Evolutionary conservation across 2,113 vertebrate species (phyloP), one percentile per base, ranked within the genome.

Genomic region (Hipposideros armiger): DNA sequence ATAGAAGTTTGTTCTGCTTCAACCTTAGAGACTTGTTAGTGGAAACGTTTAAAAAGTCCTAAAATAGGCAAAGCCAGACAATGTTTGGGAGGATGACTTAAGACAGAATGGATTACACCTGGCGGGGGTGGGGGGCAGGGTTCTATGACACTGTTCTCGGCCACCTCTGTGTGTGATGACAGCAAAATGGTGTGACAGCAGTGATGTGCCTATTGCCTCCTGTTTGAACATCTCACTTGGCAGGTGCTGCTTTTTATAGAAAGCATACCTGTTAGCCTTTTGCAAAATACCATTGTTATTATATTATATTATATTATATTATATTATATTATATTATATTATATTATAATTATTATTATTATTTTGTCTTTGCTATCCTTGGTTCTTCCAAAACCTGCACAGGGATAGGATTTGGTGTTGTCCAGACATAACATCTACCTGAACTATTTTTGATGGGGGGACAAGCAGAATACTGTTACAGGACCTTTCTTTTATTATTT

Each of bases 201-300:
- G 14, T 14, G 67, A 45, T 15, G 3, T 45, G 16, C 3, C 2
- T 26, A 0, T 40, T 0, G 5, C 11, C 2, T 77, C 26, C 19
- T 69, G 0, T 40, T 28, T 17, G 13, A 42, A 3, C 11, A 7
- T 69, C 22, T 69, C 30, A 20, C 4, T 62, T 54, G 28, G 42
- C 14, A 54, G 40, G 13, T 52, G 0, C 22, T 81, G 28, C 11
- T 85, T 82, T 74, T 73, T 78, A 15, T 42, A 47, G 10, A 20
- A 91, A 66, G 14, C 30, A 11, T 4, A 6, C 0, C 36, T 64
- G 47, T 73, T 4, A 52, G 24, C 50, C 24, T 93, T 74, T 88
- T 16, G 32, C 10, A 42, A 85, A 91, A 15, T 13, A 28, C 11
- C 2, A 28, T 24, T 16, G 11, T 7, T 1, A 50, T 5, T 40